Conservation (phyloP, 2,113 vertebrate genomes). For the Condylura cristata region DNA sequence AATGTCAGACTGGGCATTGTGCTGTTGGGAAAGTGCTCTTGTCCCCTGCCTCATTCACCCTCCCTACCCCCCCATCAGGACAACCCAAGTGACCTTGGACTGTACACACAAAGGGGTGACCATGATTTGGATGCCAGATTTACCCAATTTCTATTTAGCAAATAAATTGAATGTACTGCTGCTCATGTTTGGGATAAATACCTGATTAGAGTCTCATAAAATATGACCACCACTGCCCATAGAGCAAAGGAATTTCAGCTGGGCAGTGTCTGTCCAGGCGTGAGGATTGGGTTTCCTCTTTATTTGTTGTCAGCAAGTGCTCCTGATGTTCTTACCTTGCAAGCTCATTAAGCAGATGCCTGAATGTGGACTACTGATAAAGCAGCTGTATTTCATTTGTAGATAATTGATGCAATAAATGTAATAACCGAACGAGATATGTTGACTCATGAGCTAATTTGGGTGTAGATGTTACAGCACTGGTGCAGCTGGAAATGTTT, state of each 20-base stretch:
- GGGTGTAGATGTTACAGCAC: conserved; percentile 83
- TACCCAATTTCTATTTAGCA: conserved; percentile 93
- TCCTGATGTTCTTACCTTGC: conserved; percentile 74
- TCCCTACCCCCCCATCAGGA: background rate
- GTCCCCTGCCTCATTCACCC: background rate
- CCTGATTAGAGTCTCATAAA: conserved; percentile 78
- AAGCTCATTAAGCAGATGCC: conserved; percentile 76
- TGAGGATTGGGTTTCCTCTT: conserved; percentile 81
- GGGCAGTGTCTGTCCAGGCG: conserved; percentile 53
- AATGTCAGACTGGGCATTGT: conserved; percentile 72
- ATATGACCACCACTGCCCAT: conserved; percentile 48
- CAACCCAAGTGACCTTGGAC: conserved; percentile 85
- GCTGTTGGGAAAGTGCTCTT: conserved; percentile 49
- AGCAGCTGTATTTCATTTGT: conserved; percentile 88
- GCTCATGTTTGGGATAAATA: conserved; percentile 90
- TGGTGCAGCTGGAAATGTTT: conserved; percentile 84
- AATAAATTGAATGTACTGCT: conserved; percentile 93
- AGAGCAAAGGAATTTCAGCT: conserved; percentile 78
- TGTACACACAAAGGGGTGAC: conserved; percentile 70
- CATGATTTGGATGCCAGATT: conserved; percentile 78
- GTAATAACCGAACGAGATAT: conserved; percentile 82
- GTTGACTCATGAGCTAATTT: conserved; percentile 86
- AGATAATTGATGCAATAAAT: conserved; percentile 85
- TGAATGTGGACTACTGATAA: conserved; percentile 79
- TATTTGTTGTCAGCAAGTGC: conserved; percentile 85